Evolutionary conservation across 2,113 vertebrate genomes (phyloP).

Genomic region (Colaptes auratus): DNA sequence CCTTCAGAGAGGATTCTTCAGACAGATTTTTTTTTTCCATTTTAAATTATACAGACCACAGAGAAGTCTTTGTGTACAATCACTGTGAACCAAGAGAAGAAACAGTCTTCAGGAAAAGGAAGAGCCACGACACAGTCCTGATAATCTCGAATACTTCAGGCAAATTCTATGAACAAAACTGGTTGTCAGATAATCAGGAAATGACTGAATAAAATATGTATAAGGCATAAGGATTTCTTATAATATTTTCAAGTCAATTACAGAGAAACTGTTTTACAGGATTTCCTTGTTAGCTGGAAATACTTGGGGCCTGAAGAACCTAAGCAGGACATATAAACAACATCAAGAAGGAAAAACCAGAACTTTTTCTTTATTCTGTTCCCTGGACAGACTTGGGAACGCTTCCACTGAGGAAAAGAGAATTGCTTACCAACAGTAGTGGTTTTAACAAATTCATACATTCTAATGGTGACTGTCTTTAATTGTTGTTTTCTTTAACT

Average conservation of each 20-base stretch:
- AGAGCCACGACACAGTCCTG: not conserved
- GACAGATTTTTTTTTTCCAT: not conserved
- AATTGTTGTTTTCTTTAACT: not conserved
- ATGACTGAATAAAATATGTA: not conserved
- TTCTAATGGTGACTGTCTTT: not conserved
- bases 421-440: not conserved
- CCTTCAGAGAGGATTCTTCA: not conserved
- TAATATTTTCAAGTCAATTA: not conserved
- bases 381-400: not conserved
- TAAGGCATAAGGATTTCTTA: not conserved
- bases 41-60: not conserved
- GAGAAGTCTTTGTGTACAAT: not conserved
- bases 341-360: not conserved
- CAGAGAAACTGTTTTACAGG: not conserved
- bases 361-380: not conserved
- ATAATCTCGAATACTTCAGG: not conserved
- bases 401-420: not conserved
- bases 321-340: not conserved
- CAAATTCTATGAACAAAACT: not conserved
- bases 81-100: not conserved
- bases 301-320: not conserved
- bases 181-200: not conserved
- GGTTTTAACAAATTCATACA: not conserved
- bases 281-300: not conserved
- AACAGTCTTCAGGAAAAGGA: not conserved